A percentile compares a stretch with the other conserved stretches of the same genome.
Conservation (phyloP, 2,113 vertebrate species). For the Choloepus hoffmanni region DNA sequence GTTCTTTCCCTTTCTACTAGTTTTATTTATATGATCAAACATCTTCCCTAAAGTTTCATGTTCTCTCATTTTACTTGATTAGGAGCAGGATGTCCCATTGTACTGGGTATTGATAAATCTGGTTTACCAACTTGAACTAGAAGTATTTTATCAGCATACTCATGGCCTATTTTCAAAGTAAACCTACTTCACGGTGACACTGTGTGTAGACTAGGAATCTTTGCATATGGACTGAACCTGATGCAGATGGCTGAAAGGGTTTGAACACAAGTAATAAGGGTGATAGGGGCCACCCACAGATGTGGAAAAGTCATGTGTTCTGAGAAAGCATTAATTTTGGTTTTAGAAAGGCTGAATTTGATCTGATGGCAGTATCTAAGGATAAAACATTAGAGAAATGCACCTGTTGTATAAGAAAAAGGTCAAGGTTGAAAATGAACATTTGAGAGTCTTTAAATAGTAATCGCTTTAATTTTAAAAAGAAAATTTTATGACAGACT, state of each 20-base stretch:
- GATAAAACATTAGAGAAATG: background rate
- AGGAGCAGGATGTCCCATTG: background rate
- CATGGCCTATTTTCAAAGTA: background rate
- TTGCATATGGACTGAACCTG: background rate
- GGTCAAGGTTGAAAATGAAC: background rate
- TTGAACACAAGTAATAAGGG: background rate
- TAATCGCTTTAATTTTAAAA: background rate
- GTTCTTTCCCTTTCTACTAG: background rate
- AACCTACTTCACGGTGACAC: background rate
- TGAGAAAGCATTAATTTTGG: background rate
- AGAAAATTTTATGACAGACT: background rate
- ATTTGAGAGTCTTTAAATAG: background rate
- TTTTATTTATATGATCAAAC: background rate
- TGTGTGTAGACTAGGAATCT: background rate
- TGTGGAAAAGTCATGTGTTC: slow-evolving; percentile 9
- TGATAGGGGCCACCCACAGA: background rate
- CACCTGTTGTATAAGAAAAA: background rate
- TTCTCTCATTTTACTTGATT: background rate
- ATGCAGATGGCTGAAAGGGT: background rate
- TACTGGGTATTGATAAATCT: background rate
- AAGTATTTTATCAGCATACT: background rate
- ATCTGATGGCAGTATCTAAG: background rate
- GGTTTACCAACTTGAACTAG: background rate
- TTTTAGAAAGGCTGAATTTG: slow-evolving; percentile 18
- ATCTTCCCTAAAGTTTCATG: background rate